phyloP scores from a whole-genome alignment of 2,888 invertebrate species.

The Caenorhabditis imperialis region DNA sequence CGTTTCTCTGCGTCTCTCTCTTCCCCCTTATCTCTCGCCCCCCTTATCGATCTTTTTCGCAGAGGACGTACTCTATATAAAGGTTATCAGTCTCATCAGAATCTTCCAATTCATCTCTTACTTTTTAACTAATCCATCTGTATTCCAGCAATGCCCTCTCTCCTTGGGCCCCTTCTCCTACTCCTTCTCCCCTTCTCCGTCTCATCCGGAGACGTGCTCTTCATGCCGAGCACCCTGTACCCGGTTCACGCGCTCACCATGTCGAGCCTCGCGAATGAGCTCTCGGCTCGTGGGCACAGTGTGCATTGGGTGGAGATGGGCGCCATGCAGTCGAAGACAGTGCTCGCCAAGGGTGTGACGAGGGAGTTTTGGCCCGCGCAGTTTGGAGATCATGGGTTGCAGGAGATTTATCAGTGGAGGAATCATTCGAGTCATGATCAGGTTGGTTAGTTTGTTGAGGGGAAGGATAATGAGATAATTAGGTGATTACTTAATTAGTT shows the following conservation, averaged over 20 bases:
- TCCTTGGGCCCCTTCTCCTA: too few species aligned
- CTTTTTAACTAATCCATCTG: too few species aligned
- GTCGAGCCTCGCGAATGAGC: slow-evolving; percentile 74
- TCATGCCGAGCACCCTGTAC: slow-evolving; percentile 73
- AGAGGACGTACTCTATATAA: too few species aligned
- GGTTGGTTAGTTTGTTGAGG: neutral
- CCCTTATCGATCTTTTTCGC: too few species aligned
- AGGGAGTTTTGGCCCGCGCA: slow-evolving; percentile 53
- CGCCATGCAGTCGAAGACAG: slow-evolving; percentile 56
- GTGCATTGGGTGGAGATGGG: slow-evolving; percentile 77
- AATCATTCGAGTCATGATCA: slow-evolving; percentile 41
- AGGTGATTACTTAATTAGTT: too few species aligned
- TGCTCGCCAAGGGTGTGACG: slow-evolving; percentile 29
- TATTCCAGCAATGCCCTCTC: too few species aligned
- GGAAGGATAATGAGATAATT: neutral
- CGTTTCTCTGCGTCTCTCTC: too few species aligned
- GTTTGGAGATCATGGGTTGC: slow-evolving; percentile 44
- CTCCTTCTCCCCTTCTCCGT: too few species aligned
- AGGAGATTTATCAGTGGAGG: slow-evolving; percentile 42
- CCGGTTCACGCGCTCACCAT: slow-evolving; percentile 75
- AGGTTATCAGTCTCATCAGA: too few species aligned
- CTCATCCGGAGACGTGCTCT: slow-evolving; percentile 60
- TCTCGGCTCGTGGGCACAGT: slow-evolving; percentile 70
- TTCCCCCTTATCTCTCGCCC: too few species aligned
- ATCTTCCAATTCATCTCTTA: too few species aligned